phyloP scores from a whole-genome alignment of 2,113 vertebrate species.

The Lophura nycthemera region DNA sequence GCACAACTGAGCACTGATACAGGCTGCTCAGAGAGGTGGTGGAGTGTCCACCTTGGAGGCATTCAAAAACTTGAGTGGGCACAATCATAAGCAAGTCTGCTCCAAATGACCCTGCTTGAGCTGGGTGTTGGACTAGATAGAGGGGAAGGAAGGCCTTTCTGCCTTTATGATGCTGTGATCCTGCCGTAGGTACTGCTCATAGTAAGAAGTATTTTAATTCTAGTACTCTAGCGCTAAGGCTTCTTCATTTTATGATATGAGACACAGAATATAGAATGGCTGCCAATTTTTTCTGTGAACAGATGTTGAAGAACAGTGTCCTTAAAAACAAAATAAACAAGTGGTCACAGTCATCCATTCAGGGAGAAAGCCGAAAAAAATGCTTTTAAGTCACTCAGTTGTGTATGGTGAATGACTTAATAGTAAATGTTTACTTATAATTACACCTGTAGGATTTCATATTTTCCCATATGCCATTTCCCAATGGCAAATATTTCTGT shows the following conservation, averaged over 20 bases:
- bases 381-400: not conserved
- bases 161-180: not conserved
- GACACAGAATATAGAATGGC: accelerated
- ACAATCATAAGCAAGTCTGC: not conserved
- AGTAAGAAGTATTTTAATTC: not conserved
- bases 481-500: not conserved
- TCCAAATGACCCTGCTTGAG: not conserved
- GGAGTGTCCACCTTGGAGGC: not conserved
- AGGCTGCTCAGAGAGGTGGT: not conserved
- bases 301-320: not conserved
- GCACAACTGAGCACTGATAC: not conserved
- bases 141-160: not conserved
- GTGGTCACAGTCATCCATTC: not conserved
- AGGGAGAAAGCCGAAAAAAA: not conserved
- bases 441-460: not conserved
- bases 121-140: not conserved
- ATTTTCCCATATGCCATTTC: not conserved
- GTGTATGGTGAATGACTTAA: not conserved
- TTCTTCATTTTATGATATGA: not conserved
- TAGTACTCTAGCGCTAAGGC: accelerated
- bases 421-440: not conserved
- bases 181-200: not conserved
- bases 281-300: not conserved
- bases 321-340: not conserved
- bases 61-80: not conserved